phyloP scores from a whole-genome alignment of 2,888 invertebrate species.

The Cosmopolites sordidus region DNA sequence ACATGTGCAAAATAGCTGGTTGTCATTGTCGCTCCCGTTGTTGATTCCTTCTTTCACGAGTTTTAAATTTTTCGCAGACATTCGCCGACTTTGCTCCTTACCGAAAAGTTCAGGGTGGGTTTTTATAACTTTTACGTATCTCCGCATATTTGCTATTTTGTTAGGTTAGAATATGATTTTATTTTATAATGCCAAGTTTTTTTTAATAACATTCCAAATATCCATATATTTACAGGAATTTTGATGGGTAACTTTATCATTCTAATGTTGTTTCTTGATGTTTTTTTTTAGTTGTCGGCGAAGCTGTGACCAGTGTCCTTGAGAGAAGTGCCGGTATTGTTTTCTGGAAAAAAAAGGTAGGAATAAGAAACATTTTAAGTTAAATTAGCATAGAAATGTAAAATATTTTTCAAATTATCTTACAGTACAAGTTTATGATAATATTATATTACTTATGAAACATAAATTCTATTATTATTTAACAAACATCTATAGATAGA shows the following conservation, averaged over 20 bases:
- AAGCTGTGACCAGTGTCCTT: slow-evolving; percentile 3
- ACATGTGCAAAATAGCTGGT: background rate
- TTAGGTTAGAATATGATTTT: slow-evolving; percentile 8
- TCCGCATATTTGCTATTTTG: slow-evolving; percentile 5
- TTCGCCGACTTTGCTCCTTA: slow-evolving; percentile 25
- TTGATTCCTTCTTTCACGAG: slow-evolving; percentile 15
- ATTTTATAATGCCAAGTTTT: slow-evolving; percentile 1
- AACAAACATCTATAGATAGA: no score
- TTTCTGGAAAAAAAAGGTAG: no score
- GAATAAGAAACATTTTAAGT: no score
- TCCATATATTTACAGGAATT: no score
- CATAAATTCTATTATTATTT: no score
- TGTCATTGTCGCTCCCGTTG: slow-evolving; percentile 11
- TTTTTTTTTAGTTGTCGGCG: slow-evolving; percentile 15
- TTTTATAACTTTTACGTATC: background rate
- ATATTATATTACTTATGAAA: no score
- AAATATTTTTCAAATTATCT: no score
- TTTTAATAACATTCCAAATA: no score
- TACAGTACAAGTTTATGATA: no score
- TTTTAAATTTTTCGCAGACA: slow-evolving; percentile 22
- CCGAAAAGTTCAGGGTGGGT: slow-evolving; percentile 8
- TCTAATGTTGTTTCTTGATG: background rate
- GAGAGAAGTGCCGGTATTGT: no score
- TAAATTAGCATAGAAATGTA: no score
- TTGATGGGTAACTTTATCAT: background rate